Percentiles rank a stretch among this genome's conserved stretches.
Conservation (phyloP, 1,140 invertebrate species). For the Branchinecta lynchi region DNA sequence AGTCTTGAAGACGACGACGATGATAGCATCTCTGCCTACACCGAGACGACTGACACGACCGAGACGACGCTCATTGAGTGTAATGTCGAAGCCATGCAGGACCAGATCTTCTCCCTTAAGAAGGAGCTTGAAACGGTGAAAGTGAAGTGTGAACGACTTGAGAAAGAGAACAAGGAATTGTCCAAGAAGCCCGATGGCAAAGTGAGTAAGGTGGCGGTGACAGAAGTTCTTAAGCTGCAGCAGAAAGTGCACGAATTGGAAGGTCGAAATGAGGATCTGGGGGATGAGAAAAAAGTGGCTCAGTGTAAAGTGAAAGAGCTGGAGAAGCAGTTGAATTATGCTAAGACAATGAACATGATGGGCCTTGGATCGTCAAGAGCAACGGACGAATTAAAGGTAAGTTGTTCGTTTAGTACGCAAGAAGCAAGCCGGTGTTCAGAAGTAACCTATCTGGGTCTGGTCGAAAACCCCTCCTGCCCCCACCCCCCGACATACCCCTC, state of each 20-base stretch:
- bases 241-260: conserved; percentile 68
- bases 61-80: conserved; percentile 35
- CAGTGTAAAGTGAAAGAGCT: conserved; percentile 50
- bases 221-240: conserved; percentile 46
- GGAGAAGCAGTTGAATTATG: conserved; percentile 44
- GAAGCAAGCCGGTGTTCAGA: no score
- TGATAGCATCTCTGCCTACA: conserved; percentile 34
- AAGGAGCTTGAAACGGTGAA: conserved; percentile 41
- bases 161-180: conserved; percentile 74
- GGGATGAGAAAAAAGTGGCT: conserved; percentile 62
- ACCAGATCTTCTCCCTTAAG: conserved; percentile 28
- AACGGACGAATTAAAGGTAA: not conserved
- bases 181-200: conserved; percentile 23
- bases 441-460: no score
- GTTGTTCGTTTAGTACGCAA: not conserved
- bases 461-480: no score
- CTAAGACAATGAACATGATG: conserved; percentile 23
- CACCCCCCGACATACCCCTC: no score
- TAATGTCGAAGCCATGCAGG: conserved; percentile 32
- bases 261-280: conserved; percentile 54
- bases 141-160: conserved; percentile 44
- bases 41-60: conserved; percentile 37
- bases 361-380: conserved; percentile 19
- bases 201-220: not conserved
- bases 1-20: conserved; percentile 34